These are phyloP conservation scores for Monoplex corrugatus DNA, from an alignment of 2,888 invertebrate genomes.

Conservation along the genomic window DNA sequence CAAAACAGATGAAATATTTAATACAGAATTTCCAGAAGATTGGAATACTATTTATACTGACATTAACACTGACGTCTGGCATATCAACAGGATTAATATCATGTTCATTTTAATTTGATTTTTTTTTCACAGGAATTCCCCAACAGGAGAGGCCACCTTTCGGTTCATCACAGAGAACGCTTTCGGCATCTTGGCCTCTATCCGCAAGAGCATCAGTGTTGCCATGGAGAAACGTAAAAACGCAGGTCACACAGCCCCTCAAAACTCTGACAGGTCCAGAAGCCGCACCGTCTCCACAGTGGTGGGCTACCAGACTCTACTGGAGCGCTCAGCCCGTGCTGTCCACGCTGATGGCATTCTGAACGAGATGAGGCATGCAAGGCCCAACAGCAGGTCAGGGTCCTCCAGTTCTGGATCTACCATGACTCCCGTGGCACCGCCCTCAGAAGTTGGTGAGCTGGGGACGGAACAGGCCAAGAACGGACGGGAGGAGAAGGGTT, in stretches of 20 bases:
- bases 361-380: neutral
- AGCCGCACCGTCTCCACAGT: neutral
- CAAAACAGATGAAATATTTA: no score
- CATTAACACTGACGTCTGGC: no score
- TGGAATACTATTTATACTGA: neutral
- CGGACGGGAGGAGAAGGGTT: neutral
- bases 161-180: neutral
- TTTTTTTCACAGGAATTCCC: conserved; percentile 11
- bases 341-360: neutral
- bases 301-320: neutral
- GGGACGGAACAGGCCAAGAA: neutral
- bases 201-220: conserved; percentile 36
- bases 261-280: neutral
- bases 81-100: no score
- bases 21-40: no score
- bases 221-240: conserved; percentile 35
- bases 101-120: neutral
- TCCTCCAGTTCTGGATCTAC: conserved; percentile 33
- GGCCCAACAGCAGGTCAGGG: neutral
- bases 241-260: neutral
- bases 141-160: conserved; percentile 39
- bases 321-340: neutral
- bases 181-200: neutral
- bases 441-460: neutral
- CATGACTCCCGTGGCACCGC: neutral